Conservation (phyloP, 2,888 invertebrate genomes). For the Malacosoma neustria region DNA sequence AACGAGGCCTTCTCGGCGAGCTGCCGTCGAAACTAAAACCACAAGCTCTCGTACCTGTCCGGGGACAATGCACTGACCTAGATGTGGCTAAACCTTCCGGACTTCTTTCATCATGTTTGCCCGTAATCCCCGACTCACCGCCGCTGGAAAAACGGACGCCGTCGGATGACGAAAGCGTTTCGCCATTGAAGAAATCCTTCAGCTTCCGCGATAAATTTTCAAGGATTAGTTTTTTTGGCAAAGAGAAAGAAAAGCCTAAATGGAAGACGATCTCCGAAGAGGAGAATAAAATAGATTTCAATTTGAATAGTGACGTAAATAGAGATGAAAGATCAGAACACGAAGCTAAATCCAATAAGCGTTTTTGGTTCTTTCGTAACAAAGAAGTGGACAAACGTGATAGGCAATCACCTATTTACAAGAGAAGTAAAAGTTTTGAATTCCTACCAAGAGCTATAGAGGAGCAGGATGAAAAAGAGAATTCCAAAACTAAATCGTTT, state of each 20-base stretch:
- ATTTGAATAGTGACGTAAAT: slow-evolving; percentile 11
- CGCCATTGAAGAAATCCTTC: slow-evolving; percentile 56
- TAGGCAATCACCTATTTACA: slow-evolving; percentile 37
- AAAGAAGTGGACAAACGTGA: slow-evolving; percentile 42
- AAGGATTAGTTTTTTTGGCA: slow-evolving; percentile 47
- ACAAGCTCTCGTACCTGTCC: slow-evolving; percentile 32
- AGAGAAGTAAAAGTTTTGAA: slow-evolving; percentile 63
- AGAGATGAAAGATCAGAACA: slow-evolving; percentile 29
- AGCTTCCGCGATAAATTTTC: slow-evolving; percentile 61
- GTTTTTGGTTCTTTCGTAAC: slow-evolving; percentile 59
- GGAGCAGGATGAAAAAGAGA: slow-evolving; percentile 29
- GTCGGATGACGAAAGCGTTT: slow-evolving; percentile 37
- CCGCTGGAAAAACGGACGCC: slow-evolving; percentile 28
- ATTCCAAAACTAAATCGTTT: slow-evolving; percentile 16
- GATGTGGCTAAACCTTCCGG: slow-evolving; percentile 63
- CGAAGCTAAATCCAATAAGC: slow-evolving; percentile 45
- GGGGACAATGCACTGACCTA: slow-evolving; percentile 44
- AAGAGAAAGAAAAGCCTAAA: slow-evolving; percentile 44
- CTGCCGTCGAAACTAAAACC: slow-evolving; percentile 55
- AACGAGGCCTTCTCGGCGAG: slow-evolving; percentile 56
- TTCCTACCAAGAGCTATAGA: slow-evolving; percentile 52
- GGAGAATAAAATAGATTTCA: slow-evolving; percentile 19
- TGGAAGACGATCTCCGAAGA: slow-evolving; percentile 42
- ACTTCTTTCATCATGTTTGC: slow-evolving; percentile 50
- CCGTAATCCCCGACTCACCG: slow-evolving; percentile 42